phyloP scores from a whole-genome alignment of 2,888 invertebrate genomes.

The Heliconius sara region DNA sequence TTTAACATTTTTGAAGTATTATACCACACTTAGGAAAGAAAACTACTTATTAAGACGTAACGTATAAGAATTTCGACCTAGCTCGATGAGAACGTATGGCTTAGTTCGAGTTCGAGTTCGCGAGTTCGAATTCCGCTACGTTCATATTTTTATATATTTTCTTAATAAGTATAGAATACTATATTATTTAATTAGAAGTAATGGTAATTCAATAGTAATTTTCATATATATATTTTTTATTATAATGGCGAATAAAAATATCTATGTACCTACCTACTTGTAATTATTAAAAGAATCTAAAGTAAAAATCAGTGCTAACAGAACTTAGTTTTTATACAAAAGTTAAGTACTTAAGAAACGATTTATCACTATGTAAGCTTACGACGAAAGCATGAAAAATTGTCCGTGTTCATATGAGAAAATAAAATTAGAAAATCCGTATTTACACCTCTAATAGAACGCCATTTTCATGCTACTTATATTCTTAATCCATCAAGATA shows the following conservation, averaged over 20 bases:
- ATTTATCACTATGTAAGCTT: slow-evolving; percentile 42
- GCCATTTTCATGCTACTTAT: too few species aligned
- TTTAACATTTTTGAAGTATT: too few species aligned
- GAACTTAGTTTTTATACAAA: slow-evolving; percentile 39
- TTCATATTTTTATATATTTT: too few species aligned
- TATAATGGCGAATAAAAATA: too few species aligned
- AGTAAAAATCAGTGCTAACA: slow-evolving; percentile 42
- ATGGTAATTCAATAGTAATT: not conserved
- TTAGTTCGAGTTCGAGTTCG: too few species aligned
- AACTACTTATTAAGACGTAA: too few species aligned
- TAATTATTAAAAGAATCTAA: not conserved
- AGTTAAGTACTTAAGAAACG: slow-evolving; percentile 44
- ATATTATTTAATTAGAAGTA: not conserved
- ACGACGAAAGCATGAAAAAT: slow-evolving; percentile 32
- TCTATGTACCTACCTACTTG: not conserved
- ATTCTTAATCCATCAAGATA: not conserved
- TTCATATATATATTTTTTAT: too few species aligned
- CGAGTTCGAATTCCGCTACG: too few species aligned
- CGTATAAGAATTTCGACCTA: too few species aligned
- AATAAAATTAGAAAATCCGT: slow-evolving; percentile 34
- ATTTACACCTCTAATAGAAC: slow-evolving; percentile 31
- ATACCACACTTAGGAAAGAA: too few species aligned
- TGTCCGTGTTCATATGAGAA: slow-evolving; percentile 26
- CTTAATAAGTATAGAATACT: too few species aligned
- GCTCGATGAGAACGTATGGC: too few species aligned